These are phyloP conservation scores for Nothobranchius furzeri DNA, from an alignment of 2,113 vertebrate genomes.

Conservation along the genomic window DNA sequence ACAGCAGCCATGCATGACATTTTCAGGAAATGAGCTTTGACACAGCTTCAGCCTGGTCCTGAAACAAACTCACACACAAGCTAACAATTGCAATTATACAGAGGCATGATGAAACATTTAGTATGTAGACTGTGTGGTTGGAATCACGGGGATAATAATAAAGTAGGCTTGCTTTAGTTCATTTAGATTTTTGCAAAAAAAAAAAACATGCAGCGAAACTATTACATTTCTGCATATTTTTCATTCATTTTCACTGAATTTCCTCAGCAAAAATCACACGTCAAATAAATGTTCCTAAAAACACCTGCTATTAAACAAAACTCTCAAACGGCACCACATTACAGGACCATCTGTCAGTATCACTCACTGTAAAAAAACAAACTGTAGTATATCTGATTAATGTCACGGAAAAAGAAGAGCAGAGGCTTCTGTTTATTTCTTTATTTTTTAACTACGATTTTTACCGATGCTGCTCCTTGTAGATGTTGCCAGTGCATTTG, in stretches of 20 bases:
- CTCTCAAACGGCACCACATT: background rate
- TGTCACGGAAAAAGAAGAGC: slow-evolving; percentile 1
- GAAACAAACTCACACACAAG: slow-evolving; percentile 35
- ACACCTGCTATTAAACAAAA: background rate
- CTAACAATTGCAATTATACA: slow-evolving; percentile 25
- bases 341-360: background rate
- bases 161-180: slow-evolving; percentile 14
- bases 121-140: slow-evolving; percentile 25
- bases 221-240: background rate
- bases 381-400: background rate
- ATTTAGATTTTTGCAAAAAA: slow-evolving; percentile 13
- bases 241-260: background rate
- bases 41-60: slow-evolving; percentile 33
- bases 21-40: slow-evolving; percentile 65
- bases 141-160: slow-evolving; percentile 16
- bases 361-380: background rate
- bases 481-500: slow-evolving; percentile 7
- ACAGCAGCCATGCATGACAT: slow-evolving; percentile 50
- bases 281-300: background rate
- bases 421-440: background rate
- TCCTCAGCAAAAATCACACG: background rate
- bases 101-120: slow-evolving; percentile 17
- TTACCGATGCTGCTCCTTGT: background rate
- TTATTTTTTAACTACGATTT: background rate
- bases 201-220: background rate